Conservation (phyloP, 2,113 vertebrate species). For the Alces alces region DNA sequence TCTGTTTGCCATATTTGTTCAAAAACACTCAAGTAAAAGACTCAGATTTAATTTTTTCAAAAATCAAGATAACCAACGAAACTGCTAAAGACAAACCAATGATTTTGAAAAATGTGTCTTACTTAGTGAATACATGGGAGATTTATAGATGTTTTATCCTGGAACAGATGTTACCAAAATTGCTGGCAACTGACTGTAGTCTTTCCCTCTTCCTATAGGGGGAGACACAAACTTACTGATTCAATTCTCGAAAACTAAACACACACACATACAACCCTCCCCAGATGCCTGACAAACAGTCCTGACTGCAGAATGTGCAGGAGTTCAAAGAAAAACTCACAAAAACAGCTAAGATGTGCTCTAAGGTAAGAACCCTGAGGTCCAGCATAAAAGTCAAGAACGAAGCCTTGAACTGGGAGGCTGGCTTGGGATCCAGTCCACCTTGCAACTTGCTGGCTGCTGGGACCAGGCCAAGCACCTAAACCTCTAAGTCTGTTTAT, state of each 20-base stretch:
- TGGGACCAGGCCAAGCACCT: not conserved
- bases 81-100: constrained; percentile 35
- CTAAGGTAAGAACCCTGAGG: not conserved
- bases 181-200: constrained; percentile 28
- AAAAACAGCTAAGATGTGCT: not conserved
- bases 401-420: not conserved
- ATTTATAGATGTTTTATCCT: constrained; percentile 43
- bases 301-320: not conserved
- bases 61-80: constrained; percentile 45
- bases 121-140: constrained; percentile 24
- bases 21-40: constrained; percentile 26
- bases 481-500: not conserved
- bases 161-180: constrained; percentile 51
- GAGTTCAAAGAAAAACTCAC: not conserved
- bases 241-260: constrained; percentile 26
- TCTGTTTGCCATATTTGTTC: not conserved
- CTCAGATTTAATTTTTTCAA: not conserved
- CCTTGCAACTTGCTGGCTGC: not conserved
- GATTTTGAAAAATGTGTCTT: constrained; percentile 42
- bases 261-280: not conserved
- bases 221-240: constrained; percentile 33
- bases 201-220: constrained; percentile 39
- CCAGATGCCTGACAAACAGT: not conserved
- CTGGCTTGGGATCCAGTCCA: not conserved
- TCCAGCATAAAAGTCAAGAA: not conserved